phyloP scores from a whole-genome alignment of 1,140 invertebrate genomes.

The Trialeurodes vaporariorum region DNA sequence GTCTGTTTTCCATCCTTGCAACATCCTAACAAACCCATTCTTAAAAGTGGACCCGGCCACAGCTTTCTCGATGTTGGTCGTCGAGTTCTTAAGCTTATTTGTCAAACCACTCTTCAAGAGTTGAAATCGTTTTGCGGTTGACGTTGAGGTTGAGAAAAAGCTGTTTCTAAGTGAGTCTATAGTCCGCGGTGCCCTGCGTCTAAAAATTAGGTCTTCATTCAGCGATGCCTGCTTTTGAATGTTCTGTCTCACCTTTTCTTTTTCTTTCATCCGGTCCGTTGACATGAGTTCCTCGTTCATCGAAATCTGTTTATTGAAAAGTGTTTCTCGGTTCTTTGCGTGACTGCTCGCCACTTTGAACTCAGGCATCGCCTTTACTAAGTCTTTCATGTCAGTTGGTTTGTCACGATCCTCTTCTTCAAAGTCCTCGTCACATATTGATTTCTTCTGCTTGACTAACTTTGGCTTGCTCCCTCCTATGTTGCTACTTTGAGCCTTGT shows the following conservation, averaged over 20 bases:
- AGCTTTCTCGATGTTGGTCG: conserved; percentile 59
- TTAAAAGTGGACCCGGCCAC: conserved; percentile 50
- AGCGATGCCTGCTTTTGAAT: conserved; percentile 80
- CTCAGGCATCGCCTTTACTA: conserved; percentile 46
- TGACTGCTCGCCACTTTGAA: conserved; percentile 39
- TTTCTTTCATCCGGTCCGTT: conserved; percentile 64
- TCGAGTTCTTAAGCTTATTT: conserved; percentile 64
- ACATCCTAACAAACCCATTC: conserved; percentile 57
- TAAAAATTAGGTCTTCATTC: conserved; percentile 73
- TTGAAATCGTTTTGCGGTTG: conserved; percentile 64
- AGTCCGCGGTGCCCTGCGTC: conserved; percentile 39
- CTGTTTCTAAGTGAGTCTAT: conserved; percentile 59
- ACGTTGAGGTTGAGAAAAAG: conserved; percentile 55
- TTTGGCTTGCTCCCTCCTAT: conserved; percentile 41
- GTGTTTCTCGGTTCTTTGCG: conserved; percentile 37
- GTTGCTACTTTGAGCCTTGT: conserved; percentile 16
- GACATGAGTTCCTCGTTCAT: conserved; percentile 83
- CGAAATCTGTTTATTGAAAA: conserved; percentile 70
- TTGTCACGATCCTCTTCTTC: conserved; percentile 44
- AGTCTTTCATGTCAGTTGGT: conserved; percentile 48
- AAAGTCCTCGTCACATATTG: conserved; percentile 41
- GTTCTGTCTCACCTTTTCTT: conserved; percentile 67
- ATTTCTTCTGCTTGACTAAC: conserved; percentile 68
- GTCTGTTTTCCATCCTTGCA: conserved; percentile 42
- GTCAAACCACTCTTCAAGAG: conserved; percentile 72